A percentile compares a stretch with the other conserved stretches of the same genome.
Evolutionary conservation across 2,888 invertebrate species (phyloP).

Genomic region (Agrotis clavis): DNA sequence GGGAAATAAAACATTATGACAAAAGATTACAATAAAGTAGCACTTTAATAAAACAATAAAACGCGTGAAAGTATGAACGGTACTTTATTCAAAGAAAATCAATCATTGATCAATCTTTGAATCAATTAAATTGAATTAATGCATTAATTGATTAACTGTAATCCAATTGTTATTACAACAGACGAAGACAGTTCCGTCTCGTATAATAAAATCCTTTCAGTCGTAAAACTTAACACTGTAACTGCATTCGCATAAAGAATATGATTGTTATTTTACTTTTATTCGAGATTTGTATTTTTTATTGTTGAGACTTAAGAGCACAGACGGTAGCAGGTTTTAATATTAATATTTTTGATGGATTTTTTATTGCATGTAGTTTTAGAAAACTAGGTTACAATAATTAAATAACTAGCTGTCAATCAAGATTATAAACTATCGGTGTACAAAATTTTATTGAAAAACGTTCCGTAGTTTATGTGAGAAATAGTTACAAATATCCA

Average conservation of each 20-base stretch:
- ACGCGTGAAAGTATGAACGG: conserved; percentile 30
- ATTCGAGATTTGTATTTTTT: conserved; percentile 23
- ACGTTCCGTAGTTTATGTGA: too few relatives aligned
- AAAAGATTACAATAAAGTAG: not conserved
- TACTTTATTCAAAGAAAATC: conserved; percentile 24
- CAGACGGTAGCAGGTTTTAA: conserved; percentile 24
- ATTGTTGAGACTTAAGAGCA: conserved; percentile 12
- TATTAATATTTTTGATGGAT: conserved; percentile 28
- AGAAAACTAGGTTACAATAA: not conserved
- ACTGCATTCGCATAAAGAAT: conserved; percentile 34
- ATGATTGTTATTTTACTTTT: conserved; percentile 21
- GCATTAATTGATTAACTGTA: conserved; percentile 40
- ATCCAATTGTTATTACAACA: conserved; percentile 43
- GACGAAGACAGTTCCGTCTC: conserved; percentile 39
- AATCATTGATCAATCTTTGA: conserved; percentile 25
- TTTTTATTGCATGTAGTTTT: conserved; percentile 8
- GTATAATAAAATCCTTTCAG: conserved; percentile 52
- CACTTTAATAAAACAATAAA: conserved; percentile 11
- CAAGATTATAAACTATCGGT: too few relatives aligned
- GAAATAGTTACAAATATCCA: too few relatives aligned
- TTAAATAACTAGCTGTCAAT: too few relatives aligned
- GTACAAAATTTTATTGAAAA: too few relatives aligned
- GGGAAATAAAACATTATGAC: not conserved
- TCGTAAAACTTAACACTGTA: conserved; percentile 57
- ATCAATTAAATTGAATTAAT: conserved; percentile 32